Conservation (phyloP, 1,140 invertebrate genomes). For the Heliconius nattereri region DNA sequence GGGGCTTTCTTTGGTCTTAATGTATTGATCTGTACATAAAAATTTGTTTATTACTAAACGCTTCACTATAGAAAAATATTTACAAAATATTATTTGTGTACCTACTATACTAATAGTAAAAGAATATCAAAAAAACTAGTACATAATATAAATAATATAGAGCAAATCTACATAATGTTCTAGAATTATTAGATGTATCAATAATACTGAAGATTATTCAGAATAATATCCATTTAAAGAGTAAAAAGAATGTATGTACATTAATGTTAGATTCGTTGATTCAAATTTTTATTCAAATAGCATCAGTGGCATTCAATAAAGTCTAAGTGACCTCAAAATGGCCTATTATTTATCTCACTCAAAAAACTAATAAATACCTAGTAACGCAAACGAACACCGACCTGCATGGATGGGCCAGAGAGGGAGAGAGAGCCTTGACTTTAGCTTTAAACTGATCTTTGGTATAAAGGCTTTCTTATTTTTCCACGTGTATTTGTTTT, state of each 20-base stretch:
- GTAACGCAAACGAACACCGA: too few relatives aligned
- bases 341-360: constrained; percentile 1
- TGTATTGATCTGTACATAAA: constrained; percentile 49
- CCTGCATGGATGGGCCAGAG: too few relatives aligned
- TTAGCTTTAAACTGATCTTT: too few relatives aligned
- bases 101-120: constrained; percentile 31
- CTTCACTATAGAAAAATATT: constrained; percentile 36
- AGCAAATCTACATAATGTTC: constrained; percentile 15
- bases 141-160: not conserved
- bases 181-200: constrained; percentile 43
- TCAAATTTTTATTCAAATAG: constrained; percentile 46
- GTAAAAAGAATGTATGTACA: constrained; percentile 31
- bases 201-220: constrained; percentile 18
- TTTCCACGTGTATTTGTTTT: too few relatives aligned
- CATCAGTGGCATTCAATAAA: constrained; percentile 39
- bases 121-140: constrained; percentile 18
- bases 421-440: too few relatives aligned
- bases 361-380: not conserved
- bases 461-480: too few relatives aligned
- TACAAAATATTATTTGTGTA: constrained; percentile 33
- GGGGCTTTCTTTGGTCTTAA: constrained; percentile 47
- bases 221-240: constrained; percentile 35
- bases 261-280: constrained; percentile 43
- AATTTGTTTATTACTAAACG: constrained; percentile 26
- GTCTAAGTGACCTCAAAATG: constrained; percentile 22